phyloP scores from a whole-genome alignment of 2,797 vertebrate genomes.

The Poecile montanus region DNA sequence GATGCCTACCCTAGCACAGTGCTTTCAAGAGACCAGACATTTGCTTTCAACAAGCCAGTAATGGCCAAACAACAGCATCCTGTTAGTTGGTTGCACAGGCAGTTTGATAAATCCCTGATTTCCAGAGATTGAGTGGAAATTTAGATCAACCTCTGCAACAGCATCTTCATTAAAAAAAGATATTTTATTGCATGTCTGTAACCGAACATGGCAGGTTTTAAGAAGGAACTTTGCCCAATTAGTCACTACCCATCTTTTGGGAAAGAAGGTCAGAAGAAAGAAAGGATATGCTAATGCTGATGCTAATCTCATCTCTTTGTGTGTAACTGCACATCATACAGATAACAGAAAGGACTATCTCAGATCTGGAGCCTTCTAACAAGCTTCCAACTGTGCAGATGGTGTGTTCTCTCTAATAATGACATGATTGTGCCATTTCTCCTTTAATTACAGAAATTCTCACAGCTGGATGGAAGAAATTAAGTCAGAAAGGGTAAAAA shows the following conservation, averaged over 20 bases:
- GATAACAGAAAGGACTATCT: conserved; percentile 8
- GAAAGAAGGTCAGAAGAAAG: background rate
- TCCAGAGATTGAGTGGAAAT: background rate
- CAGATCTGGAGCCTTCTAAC: conserved; percentile 25
- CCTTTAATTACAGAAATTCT: conserved; percentile 59
- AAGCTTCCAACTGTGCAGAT: conserved; percentile 51
- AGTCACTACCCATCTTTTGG: background rate
- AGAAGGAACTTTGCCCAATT: background rate
- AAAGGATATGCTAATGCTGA: background rate
- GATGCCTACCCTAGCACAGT: background rate
- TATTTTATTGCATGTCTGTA: background rate
- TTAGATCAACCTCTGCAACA: background rate
- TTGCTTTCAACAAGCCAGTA: background rate
- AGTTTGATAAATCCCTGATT: background rate
- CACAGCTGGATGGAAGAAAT: conserved; percentile 39
- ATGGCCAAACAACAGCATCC: background rate
- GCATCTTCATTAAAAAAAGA: background rate
- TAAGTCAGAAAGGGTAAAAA: conserved; percentile 34
- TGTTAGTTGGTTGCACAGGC: rapidly evolving
- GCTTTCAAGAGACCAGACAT: background rate
- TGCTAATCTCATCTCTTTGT: background rate
- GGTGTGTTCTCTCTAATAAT: conserved; percentile 36
- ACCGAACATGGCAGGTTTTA: background rate
- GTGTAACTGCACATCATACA: background rate
- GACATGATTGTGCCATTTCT: background rate